A percentile compares a stretch with the other conserved stretches of the same genome.
Conservation (phyloP, 2,113 vertebrate genomes). For the Isurus oxyrinchus region DNA sequence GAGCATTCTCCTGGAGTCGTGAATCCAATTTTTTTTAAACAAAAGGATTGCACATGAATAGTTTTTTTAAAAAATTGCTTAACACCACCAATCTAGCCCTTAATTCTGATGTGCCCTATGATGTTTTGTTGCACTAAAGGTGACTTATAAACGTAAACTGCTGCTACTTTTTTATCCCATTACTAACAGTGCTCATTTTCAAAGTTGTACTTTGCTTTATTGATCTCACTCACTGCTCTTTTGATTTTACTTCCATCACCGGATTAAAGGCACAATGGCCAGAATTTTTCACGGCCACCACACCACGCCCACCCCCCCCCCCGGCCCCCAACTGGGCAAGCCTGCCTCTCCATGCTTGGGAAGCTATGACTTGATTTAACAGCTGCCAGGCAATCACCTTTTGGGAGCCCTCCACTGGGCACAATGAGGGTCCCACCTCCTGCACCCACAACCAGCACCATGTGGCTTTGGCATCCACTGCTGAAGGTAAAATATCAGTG, state of each 20-base stretch:
- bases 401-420: no score
- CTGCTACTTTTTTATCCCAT: background rate
- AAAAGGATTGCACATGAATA: background rate
- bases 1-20: background rate
- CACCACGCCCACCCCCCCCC: background rate
- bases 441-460: background rate
- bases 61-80: background rate
- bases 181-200: background rate
- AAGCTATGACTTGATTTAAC: no score
- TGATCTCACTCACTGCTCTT: background rate
- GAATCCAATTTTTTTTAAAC: background rate
- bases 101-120: background rate
- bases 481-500: no score
- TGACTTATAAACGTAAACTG: background rate
- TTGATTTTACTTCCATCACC: background rate
- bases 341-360: background rate
- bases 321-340: background rate
- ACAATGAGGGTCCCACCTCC: background rate
- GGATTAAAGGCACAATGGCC: background rate
- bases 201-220: background rate
- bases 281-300: background rate
- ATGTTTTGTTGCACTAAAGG: background rate
- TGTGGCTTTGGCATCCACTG: background rate
- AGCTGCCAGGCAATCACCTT: background rate
- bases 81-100: background rate